A percentile compares a stretch with the other conserved stretches of the same genome.
Evolutionary conservation across 2,888 invertebrate genomes (phyloP).

Genomic region (Fabriciana adippe): DNA sequence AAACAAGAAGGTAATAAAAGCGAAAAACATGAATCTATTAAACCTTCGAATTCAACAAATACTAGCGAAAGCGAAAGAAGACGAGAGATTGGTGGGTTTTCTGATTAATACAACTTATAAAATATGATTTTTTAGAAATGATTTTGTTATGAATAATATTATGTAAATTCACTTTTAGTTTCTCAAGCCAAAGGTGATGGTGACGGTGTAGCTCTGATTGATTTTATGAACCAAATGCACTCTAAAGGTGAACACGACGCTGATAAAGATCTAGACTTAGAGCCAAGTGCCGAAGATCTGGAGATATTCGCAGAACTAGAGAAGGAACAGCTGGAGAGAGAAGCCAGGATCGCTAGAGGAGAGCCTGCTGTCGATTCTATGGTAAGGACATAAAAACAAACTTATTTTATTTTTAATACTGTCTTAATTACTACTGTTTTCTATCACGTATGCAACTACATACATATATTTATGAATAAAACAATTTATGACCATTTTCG

Average conservation of each 20-base stretch:
- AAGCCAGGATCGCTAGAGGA: conserved; percentile 71
- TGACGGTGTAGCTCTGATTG: conserved; percentile 59
- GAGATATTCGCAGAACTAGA: conserved; percentile 73
- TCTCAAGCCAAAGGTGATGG: conserved; percentile 44
- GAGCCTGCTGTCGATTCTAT: conserved; percentile 73
- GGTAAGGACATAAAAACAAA: conserved; percentile 46
- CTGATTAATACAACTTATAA: background rate
- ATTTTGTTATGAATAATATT: background rate
- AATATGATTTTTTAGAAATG: background rate
- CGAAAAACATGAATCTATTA: background rate
- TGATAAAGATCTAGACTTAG: conserved; percentile 55
- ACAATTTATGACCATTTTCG: no score
- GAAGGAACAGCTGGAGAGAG: conserved; percentile 60
- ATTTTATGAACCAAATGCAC: conserved; percentile 58
- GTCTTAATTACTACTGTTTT: no score
- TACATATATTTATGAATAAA: no score
- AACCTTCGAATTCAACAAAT: no score
- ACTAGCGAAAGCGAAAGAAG: background rate
- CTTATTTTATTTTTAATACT: no score
- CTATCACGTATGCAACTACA: no score
- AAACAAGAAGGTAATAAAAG: conserved; percentile 7
- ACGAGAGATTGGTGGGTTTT: background rate
- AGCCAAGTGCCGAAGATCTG: conserved; percentile 68
- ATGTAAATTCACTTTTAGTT: background rate
- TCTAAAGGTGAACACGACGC: conserved; percentile 45